Conservation (phyloP, 64 coral and sea anemone species). For the Pachyseris speciosa region DNA sequence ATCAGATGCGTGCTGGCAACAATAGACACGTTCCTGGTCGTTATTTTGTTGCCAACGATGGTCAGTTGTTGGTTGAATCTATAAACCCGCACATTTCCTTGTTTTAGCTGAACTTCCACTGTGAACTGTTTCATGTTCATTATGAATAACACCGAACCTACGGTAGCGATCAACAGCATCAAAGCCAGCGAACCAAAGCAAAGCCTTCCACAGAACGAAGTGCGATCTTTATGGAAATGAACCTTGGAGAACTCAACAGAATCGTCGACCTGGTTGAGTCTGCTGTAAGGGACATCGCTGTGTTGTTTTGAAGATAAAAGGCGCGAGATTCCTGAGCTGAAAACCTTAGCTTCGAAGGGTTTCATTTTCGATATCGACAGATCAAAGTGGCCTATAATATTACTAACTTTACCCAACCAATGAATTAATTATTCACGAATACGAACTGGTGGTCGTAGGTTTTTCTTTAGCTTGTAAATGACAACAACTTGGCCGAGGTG, state of each 20-base stretch:
- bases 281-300: conserved; percentile 9
- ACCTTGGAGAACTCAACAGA: conserved; percentile 38
- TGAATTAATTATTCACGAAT: conserved; percentile 22
- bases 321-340: conserved; percentile 1
- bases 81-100: conserved; percentile 24
- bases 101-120: background rate
- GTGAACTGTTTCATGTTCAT: conserved; percentile 19
- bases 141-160: background rate
- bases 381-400: background rate
- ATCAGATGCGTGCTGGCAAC: conserved; percentile 49
- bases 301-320: background rate
- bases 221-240: conserved; percentile 23
- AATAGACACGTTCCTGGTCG: background rate
- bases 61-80: conserved; percentile 35
- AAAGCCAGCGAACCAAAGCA: background rate
- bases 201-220: background rate
- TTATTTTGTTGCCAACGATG: background rate
- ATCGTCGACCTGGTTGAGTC: background rate
- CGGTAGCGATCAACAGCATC: background rate
- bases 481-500: background rate
- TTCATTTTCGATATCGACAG: conserved; percentile 1
- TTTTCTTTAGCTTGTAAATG: background rate
- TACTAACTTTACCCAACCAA: background rate
- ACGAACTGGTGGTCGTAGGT: conserved; percentile 12
- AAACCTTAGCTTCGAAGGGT: conserved; percentile 29